A percentile compares a stretch with the other conserved stretches of the same genome.
phyloP scores from a whole-genome alignment of 2,888 invertebrate genomes.

The Drosophila mercatorum region DNA sequence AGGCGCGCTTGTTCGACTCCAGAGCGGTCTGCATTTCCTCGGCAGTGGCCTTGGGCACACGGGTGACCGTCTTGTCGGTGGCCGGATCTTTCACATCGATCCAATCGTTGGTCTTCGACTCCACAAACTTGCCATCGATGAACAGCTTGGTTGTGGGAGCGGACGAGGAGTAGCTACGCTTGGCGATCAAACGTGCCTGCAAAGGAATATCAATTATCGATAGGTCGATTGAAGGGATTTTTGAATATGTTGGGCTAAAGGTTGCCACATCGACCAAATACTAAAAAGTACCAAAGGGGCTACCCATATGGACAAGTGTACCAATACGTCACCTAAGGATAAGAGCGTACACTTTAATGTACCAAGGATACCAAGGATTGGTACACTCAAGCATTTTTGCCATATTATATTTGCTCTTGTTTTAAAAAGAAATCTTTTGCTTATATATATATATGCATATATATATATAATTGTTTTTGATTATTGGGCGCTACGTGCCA shows the following conservation, averaged over 20 bases:
- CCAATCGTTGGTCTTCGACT: conserved; percentile 97
- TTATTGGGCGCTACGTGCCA: conserved; percentile 6
- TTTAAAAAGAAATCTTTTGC: neutral
- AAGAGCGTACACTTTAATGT: neutral
- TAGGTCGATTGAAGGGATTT: conserved; percentile 10
- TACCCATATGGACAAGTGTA: neutral
- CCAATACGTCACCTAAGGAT: neutral
- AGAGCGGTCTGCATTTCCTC: conserved; percentile 96
- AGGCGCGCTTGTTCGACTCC: conserved; percentile 92
- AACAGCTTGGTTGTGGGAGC: conserved; percentile 94
- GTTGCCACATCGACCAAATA: conserved; percentile 10
- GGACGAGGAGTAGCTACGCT: conserved; percentile 86
- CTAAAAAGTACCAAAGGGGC: neutral
- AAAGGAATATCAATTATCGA: conserved; percentile 26
- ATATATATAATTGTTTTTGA: neutral
- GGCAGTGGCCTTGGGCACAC: conserved; percentile 95
- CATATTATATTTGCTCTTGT: neutral
- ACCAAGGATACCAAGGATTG: neutral
- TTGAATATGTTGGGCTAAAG: neutral
- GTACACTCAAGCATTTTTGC: neutral
- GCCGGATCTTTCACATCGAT: conserved; percentile 98
- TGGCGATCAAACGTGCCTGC: conserved; percentile 74
- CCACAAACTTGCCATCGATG: conserved; percentile 96
- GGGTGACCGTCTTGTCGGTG: conserved; percentile 92
- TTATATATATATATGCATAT: neutral